Evolutionary conservation across 2,113 vertebrate species (phyloP).

Genomic region (Atlantisia rogersi): DNA sequence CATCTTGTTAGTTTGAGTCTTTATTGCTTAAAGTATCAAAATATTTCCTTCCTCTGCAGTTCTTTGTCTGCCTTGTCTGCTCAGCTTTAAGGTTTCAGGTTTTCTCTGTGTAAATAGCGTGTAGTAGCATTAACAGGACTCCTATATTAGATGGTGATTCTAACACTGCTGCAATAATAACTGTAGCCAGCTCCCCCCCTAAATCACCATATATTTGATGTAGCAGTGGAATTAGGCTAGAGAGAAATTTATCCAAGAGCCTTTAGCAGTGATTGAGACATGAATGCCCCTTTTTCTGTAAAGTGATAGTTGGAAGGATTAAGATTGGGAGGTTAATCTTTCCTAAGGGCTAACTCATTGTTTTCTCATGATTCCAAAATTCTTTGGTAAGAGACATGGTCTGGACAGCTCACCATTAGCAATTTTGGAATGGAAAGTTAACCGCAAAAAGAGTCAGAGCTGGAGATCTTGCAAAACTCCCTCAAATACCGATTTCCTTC

Average conservation of each 20-base stretch:
- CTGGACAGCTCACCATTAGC: constrained; percentile 62
- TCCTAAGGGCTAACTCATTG: constrained; percentile 56
- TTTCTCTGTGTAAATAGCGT: neutral
- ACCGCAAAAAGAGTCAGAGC: constrained; percentile 52
- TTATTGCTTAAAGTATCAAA: neutral
- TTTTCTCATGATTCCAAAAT: constrained; percentile 62
- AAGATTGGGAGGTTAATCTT: constrained; percentile 49
- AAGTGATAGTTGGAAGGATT: constrained; percentile 47
- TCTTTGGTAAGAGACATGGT: constrained; percentile 47
- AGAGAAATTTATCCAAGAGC: constrained; percentile 30
- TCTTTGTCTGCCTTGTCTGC: neutral
- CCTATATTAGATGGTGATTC: neutral
- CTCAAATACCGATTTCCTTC: constrained; percentile 47
- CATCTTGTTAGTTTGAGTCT: neutral
- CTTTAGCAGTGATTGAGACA: constrained; percentile 41
- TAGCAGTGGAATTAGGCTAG: constrained; percentile 4
- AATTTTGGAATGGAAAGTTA: constrained; percentile 63
- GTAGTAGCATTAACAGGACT: neutral
- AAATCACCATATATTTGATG: constrained; percentile 39
- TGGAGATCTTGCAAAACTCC: constrained; percentile 50
- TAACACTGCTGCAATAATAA: neutral
- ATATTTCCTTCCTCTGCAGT: neutral
- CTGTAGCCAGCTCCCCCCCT: neutral
- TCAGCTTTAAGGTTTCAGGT: neutral
- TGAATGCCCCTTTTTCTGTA: constrained; percentile 45